Conservation (phyloP, 1,140 invertebrate genomes). For the Megalonaias nervosa region DNA sequence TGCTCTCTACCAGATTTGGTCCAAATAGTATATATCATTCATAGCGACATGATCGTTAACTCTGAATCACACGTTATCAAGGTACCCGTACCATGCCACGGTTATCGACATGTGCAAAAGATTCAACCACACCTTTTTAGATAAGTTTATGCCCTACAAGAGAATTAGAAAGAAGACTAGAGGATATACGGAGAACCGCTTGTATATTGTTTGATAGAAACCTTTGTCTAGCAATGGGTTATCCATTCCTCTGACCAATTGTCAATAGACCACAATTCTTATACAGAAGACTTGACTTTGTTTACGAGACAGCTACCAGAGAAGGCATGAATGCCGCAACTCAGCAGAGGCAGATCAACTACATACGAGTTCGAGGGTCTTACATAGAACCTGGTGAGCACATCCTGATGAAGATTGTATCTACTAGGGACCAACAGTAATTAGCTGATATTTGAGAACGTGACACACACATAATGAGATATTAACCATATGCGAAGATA, state of each 20-base stretch:
- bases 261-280: neutral
- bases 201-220: conserved; percentile 40
- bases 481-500: conserved; percentile 24
- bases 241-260: neutral
- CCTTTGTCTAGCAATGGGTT: conserved; percentile 33
- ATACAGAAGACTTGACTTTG: conserved; percentile 14
- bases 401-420: conserved; percentile 26
- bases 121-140: conserved; percentile 33
- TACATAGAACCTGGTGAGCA: conserved; percentile 21
- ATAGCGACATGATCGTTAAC: no score
- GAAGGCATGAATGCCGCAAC: conserved; percentile 1
- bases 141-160: conserved; percentile 40
- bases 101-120: conserved; percentile 29
- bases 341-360: conserved; percentile 9
- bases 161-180: conserved; percentile 34
- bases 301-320: conserved; percentile 22
- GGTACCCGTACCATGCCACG: conserved; percentile 33
- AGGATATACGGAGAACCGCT: conserved; percentile 25
- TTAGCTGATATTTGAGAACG: conserved; percentile 35
- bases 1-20: no score
- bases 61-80: no score
- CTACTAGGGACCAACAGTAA: conserved; percentile 34
- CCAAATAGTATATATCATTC: no score
- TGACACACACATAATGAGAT: conserved; percentile 19
- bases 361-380: conserved; percentile 10